Percentiles rank a stretch among this genome's conserved stretches.
These are phyloP conservation scores for Drosophila borealis DNA, from an alignment of 2,888 invertebrate genomes.

Conservation along the genomic window DNA sequence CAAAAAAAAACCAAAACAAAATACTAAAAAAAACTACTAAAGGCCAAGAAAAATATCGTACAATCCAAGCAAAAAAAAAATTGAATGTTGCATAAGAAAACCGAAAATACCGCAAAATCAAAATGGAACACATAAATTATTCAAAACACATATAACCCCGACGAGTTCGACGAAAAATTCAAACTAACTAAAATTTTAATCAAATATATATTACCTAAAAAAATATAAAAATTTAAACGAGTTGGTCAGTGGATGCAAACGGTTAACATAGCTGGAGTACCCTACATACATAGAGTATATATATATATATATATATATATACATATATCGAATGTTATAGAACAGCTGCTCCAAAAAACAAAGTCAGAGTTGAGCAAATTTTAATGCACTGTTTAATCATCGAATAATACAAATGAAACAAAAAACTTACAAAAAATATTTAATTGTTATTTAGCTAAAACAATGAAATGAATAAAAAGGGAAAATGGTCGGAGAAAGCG, in stretches of 20 bases:
- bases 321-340: constrained; percentile 66
- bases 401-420: constrained; percentile 71
- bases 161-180: constrained; percentile 48
- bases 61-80: constrained; percentile 20
- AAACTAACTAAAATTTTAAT: constrained; percentile 70
- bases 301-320: constrained; percentile 45
- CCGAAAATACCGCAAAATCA: constrained; percentile 2
- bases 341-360: constrained; percentile 33
- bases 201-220: constrained; percentile 61
- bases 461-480: constrained; percentile 11
- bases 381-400: constrained; percentile 84
- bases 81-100: constrained; percentile 34
- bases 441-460: constrained; percentile 75
- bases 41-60: constrained; percentile 20
- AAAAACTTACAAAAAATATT: constrained; percentile 50
- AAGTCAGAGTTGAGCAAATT: constrained; percentile 70
- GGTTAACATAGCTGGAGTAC: constrained; percentile 35
- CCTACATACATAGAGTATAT: constrained; percentile 46
- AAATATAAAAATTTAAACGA: constrained; percentile 47
- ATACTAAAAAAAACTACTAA: constrained; percentile 30
- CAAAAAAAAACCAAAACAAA: constrained; percentile 43
- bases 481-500: constrained; percentile 4
- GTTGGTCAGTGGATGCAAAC: constrained; percentile 38
- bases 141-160: constrained; percentile 16
- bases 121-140: constrained; percentile 16